A percentile compares a stretch with the other conserved stretches of the same genome.
phyloP scores from a whole-genome alignment of 2,113 vertebrate genomes.

The Podilymbus podiceps region DNA sequence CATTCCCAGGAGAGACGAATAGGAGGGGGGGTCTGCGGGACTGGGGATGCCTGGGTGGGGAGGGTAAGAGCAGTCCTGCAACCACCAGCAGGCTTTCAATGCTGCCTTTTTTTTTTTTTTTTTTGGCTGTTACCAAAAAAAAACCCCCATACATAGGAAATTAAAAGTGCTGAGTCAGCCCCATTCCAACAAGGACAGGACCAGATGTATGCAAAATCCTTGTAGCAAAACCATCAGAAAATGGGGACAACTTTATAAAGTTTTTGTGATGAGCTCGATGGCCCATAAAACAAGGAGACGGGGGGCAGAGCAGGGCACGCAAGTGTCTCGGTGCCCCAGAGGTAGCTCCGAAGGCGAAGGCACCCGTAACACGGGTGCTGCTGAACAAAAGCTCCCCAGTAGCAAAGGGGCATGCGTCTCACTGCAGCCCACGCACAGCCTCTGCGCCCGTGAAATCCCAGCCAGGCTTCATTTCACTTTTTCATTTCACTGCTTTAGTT shows the following conservation, averaged over 20 bases:
- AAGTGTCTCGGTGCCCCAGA: fast-evolving
- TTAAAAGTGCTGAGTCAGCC: background rate
- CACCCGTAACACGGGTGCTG: background rate
- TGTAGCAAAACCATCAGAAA: background rate
- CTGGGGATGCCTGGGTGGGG: background rate
- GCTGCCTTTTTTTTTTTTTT: background rate
- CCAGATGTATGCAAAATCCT: background rate
- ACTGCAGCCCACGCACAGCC: background rate
- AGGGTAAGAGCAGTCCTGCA: background rate
- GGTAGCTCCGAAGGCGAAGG: background rate
- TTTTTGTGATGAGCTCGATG: background rate
- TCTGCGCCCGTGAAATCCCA: background rate
- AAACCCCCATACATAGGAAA: background rate
- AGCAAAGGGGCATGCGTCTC: background rate
- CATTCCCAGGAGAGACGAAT: background rate
- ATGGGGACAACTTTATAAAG: fast-evolving
- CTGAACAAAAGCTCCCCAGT: background rate
- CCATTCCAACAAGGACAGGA: background rate
- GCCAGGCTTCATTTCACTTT: background rate
- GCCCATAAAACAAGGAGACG: background rate
- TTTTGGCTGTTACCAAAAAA: background rate
- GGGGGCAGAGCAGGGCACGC: background rate
- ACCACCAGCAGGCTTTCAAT: background rate
- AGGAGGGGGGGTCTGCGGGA: fast-evolving
- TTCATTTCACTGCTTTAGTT: background rate